Base-by-base conservation (phyloP, 2,113 vertebrate genomes). In the Cebidichthys violaceus region DNA sequence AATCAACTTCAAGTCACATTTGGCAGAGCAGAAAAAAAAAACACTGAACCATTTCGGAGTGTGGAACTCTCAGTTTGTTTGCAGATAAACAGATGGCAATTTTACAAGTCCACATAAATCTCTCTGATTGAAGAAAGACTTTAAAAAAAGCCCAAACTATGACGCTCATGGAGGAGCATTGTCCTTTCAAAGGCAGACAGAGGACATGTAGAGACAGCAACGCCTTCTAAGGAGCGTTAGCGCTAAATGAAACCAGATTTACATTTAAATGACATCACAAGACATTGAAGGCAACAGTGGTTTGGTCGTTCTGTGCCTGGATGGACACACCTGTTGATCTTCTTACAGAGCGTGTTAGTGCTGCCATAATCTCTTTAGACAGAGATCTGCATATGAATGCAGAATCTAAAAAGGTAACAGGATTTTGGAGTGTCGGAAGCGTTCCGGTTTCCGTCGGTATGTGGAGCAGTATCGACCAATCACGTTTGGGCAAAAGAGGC, bases 51-150 rank as follows among this genome's bases (percentile, higher is more conserved):
- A 52, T 79, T 85, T 83, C 33, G 33, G 61, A 70, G 3, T 29
- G 77, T 43, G 76, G 57, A 65, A 68, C 22, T 80, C 65, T 75
- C 37, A 39, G 72, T 86, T 68, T 88, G 82, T 89, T 88, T 90
- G 89, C 79, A 72, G 84, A 89, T 83, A 88, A 91, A 84, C 87
- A 93, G 87, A 87, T 92, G 86, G 87, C 64, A 84, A 61, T 75
- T 88, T 88, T 77, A 83, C 73, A 88, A 84, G 70, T 85, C 37
- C 27, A 70, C 50, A 87, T 88, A 78, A 88, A 89, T 89, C 54
- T 61, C 65, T 82, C 31, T 80, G 81, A 89, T 54, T 78, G 75
- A 84, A 65, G 43, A 71, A 73, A 80, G 70, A 86, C 81, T 70
- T 82, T 52, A 52, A 72, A 57, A 83, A 80, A 81, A 64, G 78